Base-by-base conservation (phyloP, 2,888 invertebrate genomes). In the Augiades crinisus region DNA sequence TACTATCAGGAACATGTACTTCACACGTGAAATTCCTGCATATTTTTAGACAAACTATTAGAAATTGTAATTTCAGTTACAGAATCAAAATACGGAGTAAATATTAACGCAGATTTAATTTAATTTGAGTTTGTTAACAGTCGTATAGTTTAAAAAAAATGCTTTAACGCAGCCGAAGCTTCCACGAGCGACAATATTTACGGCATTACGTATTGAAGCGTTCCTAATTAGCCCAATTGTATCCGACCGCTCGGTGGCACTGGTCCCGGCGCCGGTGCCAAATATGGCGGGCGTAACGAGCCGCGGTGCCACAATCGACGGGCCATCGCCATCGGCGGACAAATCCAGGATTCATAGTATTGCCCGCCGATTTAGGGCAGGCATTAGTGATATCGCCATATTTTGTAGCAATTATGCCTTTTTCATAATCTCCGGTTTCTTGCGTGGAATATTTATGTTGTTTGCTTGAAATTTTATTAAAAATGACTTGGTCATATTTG, bases 211-310 rank as follows among this genome's bases (percentile, higher is more conserved):
- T 49, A 49, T 43, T 6, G 22, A 43, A 37, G 22, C 19, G 36
- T 43, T 53, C 47, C 53, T 53, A 53, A 53, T 53, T 53, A 53
- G 47, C 53, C 31, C 47, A 47, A 34, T 50, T 24, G 43, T 41
- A 14, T 36, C 45, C 22, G 43, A 7, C 34, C 1, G 37, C 12
- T 7, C 14, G 24, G 40, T 49, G 40, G 31, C 33, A 14, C 24
- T 33, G 37, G 19, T 24, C 5, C 21, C 38, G 43, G 61, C 63
- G 62, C 57, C 68, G 67, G 65, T 49, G 44, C 69, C 69, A 47
- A 65, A 67, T 68, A 70, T 58, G 67, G 69, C 54, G 46, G 47
- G 47, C 43, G 57, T 70, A 70, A 67, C 67, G 67, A 70, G 63
- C 59, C 44, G 58, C 60, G n/a, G 53, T 63, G 62, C 57, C 55